Percentiles rank a stretch among this genome's conserved stretches.
phyloP scores from a whole-genome alignment of 64 coral and sea anemone species.

The Hydrozoanthus tunicans region DNA sequence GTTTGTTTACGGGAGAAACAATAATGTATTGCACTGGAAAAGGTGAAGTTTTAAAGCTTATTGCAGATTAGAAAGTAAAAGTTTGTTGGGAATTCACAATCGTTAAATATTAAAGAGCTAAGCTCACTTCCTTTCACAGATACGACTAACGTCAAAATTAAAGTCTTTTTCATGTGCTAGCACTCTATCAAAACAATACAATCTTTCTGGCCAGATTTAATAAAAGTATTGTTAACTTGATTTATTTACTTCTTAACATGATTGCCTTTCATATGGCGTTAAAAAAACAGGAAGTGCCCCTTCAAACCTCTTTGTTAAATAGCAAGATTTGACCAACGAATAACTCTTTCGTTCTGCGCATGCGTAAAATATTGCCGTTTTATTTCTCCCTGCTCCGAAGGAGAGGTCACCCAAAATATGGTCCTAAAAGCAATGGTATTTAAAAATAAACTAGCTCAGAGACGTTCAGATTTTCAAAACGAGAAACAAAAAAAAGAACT shows the following conservation, averaged over 20 bases:
- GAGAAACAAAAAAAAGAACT: neutral
- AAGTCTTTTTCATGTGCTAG: neutral
- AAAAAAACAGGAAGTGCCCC: neutral
- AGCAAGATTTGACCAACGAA: too few relatives aligned
- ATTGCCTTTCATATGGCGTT: neutral
- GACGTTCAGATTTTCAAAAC: neutral
- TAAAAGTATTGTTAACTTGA: constrained; percentile 52
- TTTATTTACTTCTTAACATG: neutral
- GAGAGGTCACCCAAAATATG: too few relatives aligned
- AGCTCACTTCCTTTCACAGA: neutral
- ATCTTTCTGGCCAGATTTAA: constrained; percentile 4
- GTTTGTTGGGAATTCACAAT: neutral
- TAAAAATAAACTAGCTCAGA: neutral
- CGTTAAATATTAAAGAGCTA: neutral
- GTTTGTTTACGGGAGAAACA: neutral
- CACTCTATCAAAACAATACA: neutral
- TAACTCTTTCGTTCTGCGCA: constrained; percentile 11
- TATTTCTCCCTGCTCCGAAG: neutral
- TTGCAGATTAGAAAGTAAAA: neutral
- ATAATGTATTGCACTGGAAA: neutral
- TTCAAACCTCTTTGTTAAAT: neutral
- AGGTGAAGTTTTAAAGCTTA: neutral
- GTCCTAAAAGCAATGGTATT: too few relatives aligned
- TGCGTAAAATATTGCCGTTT: neutral
- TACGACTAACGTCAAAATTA: too few relatives aligned